Conservation (phyloP, 2,113 vertebrate species). For the Bubo blakistoni region DNA sequence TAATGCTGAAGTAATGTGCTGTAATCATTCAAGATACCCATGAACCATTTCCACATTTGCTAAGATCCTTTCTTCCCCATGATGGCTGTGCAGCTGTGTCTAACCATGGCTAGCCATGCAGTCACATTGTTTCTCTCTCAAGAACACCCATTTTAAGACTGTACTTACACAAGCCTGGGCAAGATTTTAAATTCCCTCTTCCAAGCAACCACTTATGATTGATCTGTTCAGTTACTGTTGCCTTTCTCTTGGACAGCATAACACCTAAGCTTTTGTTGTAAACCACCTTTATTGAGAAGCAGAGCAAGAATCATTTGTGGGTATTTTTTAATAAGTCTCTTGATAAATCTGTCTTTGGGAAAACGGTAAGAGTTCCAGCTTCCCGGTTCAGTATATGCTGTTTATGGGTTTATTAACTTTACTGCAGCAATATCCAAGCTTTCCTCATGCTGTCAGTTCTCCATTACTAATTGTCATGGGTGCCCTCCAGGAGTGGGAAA, state of each 20-base stretch:
- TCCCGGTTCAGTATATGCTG: not conserved
- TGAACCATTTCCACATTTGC: not conserved
- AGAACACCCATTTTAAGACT: not conserved
- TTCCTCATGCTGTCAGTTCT: too few species aligned
- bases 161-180: not conserved
- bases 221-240: not conserved
- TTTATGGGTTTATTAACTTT: not conserved
- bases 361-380: not conserved
- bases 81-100: not conserved
- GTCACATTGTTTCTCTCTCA: not conserved
- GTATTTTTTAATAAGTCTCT: not conserved
- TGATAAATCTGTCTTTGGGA: not conserved
- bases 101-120: not conserved
- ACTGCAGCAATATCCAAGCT: not conserved
- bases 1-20: not conserved
- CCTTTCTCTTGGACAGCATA: not conserved
- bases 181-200: not conserved
- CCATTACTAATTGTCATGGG: not conserved
- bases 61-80: not conserved
- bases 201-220: not conserved
- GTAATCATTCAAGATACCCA: not conserved
- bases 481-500: not conserved
- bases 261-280: not conserved
- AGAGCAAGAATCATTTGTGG: not conserved
- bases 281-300: not conserved